These are phyloP conservation scores for Trachops cirrhosus DNA, from an alignment of 2,797 vertebrate species.

Conservation along the genomic window DNA sequence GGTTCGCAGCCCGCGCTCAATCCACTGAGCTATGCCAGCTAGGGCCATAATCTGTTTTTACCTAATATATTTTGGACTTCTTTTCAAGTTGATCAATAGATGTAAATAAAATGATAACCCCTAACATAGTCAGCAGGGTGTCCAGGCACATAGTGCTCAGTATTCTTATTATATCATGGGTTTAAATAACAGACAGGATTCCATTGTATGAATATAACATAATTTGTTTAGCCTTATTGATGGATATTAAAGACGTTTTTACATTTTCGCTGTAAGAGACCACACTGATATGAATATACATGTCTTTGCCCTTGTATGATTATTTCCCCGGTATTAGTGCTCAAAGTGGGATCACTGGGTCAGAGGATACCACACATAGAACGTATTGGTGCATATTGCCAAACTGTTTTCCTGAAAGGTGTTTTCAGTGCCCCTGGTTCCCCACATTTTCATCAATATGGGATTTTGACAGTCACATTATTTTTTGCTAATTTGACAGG, in stretches of 20 bases:
- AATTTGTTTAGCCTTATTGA: neutral
- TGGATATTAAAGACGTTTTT: neutral
- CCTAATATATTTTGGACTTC: neutral
- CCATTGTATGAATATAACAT: neutral
- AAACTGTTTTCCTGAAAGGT: neutral
- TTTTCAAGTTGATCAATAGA: neutral
- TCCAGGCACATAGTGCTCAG: neutral
- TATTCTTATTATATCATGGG: neutral
- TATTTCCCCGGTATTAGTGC: neutral
- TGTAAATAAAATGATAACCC: neutral
- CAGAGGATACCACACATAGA: neutral
- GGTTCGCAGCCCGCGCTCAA: no score
- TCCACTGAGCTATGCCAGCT: no score
- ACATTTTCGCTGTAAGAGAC: slow-evolving; percentile 18
- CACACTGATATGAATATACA: neutral
- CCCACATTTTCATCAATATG: neutral
- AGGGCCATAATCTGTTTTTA: slow-evolving; percentile 19
- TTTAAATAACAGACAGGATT: neutral
- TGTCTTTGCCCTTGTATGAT: neutral
- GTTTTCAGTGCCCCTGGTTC: neutral
- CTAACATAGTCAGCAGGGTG: neutral
- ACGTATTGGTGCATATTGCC: neutral
- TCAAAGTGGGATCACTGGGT: neutral
- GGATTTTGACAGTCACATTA: neutral
- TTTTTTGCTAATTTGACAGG: neutral